These are phyloP conservation scores for Aporrectodea caliginosa DNA, from an alignment of 1,140 invertebrate species.

Conservation along the genomic window DNA sequence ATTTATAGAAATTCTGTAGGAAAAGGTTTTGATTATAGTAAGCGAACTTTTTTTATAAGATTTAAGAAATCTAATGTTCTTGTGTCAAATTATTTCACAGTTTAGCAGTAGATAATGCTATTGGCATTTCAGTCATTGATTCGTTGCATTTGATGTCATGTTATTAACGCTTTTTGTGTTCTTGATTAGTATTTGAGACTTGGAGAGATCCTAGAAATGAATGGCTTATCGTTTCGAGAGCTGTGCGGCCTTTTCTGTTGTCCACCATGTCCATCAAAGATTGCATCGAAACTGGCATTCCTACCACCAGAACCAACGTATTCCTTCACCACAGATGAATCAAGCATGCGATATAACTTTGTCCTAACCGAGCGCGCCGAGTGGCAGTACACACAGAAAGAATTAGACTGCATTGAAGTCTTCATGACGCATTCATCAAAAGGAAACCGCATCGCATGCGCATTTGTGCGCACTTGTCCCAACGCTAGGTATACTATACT, in stretches of 20 bases:
- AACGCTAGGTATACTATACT: constrained; percentile 93
- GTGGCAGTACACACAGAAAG: constrained; percentile 95
- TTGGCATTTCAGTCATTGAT: no score
- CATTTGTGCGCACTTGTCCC: constrained; percentile 87
- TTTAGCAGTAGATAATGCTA: no score
- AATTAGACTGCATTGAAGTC: constrained; percentile 88
- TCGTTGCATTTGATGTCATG: no score
- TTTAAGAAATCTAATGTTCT: no score
- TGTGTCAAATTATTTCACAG: no score
- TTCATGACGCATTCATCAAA: constrained; percentile 70
- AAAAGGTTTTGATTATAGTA: no score
- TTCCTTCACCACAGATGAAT: constrained; percentile 56
- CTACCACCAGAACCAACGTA: constrained; percentile 97
- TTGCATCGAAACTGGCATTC: constrained; percentile 94
- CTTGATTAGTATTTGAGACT: background rate
- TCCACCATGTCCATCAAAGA: constrained; percentile 96
- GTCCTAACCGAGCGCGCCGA: constrained; percentile 84
- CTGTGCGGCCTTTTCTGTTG: constrained; percentile 99
- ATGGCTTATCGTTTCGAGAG: constrained; percentile 65
- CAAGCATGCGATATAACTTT: constrained; percentile 59
- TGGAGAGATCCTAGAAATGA: constrained; percentile 37
- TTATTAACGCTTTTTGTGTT: no score
- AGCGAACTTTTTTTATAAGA: no score
- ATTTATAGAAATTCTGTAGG: no score
- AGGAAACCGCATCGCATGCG: constrained; percentile 92